These are phyloP conservation scores for Tragopan temminckii DNA, from an alignment of 2,797 vertebrate species.

Conservation along the genomic window DNA sequence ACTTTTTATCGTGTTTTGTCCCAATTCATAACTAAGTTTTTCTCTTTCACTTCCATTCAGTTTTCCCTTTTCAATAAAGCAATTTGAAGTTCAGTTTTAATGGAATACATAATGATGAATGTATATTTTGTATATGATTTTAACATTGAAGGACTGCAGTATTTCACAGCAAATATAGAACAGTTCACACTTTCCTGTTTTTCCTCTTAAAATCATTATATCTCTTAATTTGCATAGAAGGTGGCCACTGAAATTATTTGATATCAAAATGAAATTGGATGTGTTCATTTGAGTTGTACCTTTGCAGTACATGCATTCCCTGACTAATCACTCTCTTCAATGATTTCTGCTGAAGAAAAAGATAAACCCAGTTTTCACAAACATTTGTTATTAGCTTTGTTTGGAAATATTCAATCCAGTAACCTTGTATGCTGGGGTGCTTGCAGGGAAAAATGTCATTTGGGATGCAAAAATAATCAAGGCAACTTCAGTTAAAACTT, in stretches of 20 bases:
- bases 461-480: not conserved
- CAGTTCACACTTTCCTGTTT: too few species aligned
- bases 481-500: not conserved
- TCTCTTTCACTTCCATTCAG: not conserved
- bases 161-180: too few species aligned
- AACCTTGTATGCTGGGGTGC: not conserved
- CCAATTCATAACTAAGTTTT: not conserved
- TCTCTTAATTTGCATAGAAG: not conserved
- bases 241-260: not conserved
- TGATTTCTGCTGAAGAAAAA: not conserved
- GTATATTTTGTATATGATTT: too few species aligned
- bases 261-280: not conserved
- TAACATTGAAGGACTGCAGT: too few species aligned
- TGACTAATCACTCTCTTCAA: not conserved
- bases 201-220: too few species aligned
- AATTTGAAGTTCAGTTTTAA: too few species aligned
- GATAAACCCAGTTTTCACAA: not conserved
- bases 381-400: not conserved
- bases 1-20: not conserved
- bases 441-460: not conserved
- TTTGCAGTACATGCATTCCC: not conserved
- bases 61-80: too few species aligned
- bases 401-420: not conserved
- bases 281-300: not conserved
- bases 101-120: too few species aligned